phyloP scores from a whole-genome alignment of 1,140 invertebrate species.

The Diprion similis region DNA sequence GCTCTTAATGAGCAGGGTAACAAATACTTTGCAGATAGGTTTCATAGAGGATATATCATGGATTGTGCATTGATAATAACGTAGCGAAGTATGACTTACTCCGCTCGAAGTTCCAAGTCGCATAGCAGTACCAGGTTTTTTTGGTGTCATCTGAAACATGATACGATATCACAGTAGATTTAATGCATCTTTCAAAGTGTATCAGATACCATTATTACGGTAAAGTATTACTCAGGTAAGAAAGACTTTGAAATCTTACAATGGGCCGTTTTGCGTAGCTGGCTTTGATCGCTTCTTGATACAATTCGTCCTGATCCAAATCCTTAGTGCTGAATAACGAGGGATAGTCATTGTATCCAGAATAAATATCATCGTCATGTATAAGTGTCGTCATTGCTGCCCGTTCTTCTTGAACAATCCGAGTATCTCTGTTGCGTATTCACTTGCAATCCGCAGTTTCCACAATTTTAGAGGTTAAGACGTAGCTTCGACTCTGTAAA shows the following conservation, averaged over 20 bases:
- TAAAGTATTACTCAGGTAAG: too few species aligned
- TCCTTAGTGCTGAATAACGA: constrained; percentile 70
- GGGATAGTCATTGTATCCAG: constrained; percentile 74
- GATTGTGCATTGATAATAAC: too few species aligned
- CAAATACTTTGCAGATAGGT: too few species aligned
- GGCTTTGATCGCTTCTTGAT: constrained; percentile 68
- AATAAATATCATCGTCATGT: constrained; percentile 67
- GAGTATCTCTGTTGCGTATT: too few species aligned
- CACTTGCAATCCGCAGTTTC: too few species aligned
- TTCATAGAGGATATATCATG: too few species aligned
- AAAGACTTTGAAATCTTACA: constrained; percentile 44
- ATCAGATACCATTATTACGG: too few species aligned
- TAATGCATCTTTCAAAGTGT: too few species aligned
- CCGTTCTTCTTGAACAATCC: too few species aligned
- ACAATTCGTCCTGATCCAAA: constrained; percentile 70
- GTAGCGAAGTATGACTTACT: constrained; percentile 45
- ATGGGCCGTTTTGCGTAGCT: constrained; percentile 69
- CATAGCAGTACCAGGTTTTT: constrained; percentile 58
- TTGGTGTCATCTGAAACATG: constrained; percentile 52
- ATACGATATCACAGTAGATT: constrained; percentile 7
- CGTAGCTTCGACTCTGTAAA: too few species aligned
- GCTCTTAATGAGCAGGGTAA: too few species aligned
- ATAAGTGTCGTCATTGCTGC: background rate
- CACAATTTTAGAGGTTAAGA: too few species aligned
- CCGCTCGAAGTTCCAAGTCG: constrained; percentile 62